Conservation (phyloP, 1,140 invertebrate species). For the Aricia agestis region DNA sequence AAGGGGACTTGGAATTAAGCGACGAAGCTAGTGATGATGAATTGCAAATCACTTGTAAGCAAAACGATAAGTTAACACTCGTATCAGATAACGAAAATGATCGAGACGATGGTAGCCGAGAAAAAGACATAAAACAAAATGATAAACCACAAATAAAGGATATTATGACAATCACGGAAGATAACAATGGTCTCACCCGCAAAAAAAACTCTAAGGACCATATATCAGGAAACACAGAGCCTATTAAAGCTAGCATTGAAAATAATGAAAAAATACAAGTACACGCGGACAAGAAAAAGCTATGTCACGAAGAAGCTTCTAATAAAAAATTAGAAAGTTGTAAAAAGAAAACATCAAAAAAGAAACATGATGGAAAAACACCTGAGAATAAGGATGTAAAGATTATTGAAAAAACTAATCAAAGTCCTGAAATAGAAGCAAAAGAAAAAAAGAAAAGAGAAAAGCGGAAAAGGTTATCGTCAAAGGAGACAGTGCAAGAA, state of each 20-base stretch:
- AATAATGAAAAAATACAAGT: not conserved
- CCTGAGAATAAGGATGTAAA: not conserved
- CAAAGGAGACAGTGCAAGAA: not conserved
- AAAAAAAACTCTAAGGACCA: no score
- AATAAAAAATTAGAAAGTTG: conserved; percentile 21
- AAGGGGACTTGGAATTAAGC: conserved; percentile 59
- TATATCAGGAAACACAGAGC: no score
- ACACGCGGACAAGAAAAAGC: not conserved
- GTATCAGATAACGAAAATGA: conserved; percentile 10
- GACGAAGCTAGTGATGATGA: conserved; percentile 53
- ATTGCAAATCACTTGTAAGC: not conserved
- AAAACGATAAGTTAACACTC: not conserved
- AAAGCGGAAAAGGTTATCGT: not conserved
- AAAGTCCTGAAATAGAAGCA: not conserved
- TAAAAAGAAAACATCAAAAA: conserved; percentile 25
- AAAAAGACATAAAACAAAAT: not conserved
- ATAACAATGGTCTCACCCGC: not conserved
- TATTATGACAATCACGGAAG: not conserved
- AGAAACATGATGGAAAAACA: not conserved
- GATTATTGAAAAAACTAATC: not conserved
- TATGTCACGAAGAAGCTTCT: not conserved
- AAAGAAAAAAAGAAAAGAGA: not conserved
- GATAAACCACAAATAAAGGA: not conserved
- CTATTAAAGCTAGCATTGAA: no score
- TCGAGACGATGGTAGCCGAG: conserved; percentile 23